Conservation (phyloP, 2,888 invertebrate species). For the Pammene aurita region DNA sequence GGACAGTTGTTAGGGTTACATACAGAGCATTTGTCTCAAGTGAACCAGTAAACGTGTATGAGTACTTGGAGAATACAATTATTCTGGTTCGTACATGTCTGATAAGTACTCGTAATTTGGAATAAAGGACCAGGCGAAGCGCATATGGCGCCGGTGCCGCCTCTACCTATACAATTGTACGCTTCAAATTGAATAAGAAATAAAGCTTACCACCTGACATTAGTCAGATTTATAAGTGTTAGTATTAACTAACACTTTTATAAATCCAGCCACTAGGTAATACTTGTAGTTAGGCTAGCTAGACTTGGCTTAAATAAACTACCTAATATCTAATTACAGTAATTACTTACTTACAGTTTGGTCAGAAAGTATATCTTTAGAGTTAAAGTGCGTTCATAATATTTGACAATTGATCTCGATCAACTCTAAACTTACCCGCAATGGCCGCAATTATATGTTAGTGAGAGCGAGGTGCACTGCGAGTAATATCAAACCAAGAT, state of each 20-base stretch:
- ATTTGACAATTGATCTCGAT: too few species aligned
- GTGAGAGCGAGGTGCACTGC: too few species aligned
- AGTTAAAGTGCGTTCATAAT: too few species aligned
- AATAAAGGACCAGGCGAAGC: neutral
- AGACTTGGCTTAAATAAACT: neutral
- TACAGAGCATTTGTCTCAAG: neutral
- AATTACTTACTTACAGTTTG: neutral
- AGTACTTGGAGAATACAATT: neutral
- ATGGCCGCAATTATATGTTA: too few species aligned
- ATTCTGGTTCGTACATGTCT: neutral
- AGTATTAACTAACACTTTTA: constrained; percentile 14
- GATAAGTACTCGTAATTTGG: neutral
- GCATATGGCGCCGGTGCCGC: constrained; percentile 38
- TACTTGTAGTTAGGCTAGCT: neutral
- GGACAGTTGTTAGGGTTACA: neutral
- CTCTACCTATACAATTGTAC: constrained; percentile 34
- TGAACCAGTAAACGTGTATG: neutral
- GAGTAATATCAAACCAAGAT: too few species aligned
- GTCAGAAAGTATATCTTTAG: neutral
- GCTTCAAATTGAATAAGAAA: constrained; percentile 34
- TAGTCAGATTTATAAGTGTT: too few species aligned
- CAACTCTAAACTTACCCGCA: neutral
- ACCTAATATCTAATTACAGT: neutral
- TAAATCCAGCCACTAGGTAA: neutral
- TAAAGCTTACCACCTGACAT: constrained; percentile 14